A percentile compares a stretch with the other conserved stretches of the same genome.
phyloP scores from a whole-genome alignment of 2,113 vertebrate species.

The Brachyistius frenatus region DNA sequence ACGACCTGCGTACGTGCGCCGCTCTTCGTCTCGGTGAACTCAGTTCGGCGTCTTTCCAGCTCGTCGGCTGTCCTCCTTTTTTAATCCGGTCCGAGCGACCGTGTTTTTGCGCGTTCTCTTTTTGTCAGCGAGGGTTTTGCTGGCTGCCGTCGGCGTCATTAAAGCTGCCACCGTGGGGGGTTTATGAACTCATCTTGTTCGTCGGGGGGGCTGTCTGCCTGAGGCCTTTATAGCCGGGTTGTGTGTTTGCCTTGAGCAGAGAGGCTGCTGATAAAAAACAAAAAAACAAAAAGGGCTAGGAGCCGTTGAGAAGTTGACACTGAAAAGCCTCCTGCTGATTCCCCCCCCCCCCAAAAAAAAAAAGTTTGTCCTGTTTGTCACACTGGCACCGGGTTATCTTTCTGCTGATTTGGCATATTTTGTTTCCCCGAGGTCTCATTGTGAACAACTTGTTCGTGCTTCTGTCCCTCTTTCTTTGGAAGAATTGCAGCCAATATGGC shows the following conservation, averaged over 20 bases:
- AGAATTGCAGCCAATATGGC: neutral
- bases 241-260: conserved; percentile 54
- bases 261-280: conserved; percentile 37
- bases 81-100: conserved; percentile 38
- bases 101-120: conserved; percentile 33
- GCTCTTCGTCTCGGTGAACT: conserved; percentile 11
- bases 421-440: conserved; percentile 33
- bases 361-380: conserved; percentile 13
- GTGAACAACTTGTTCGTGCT: neutral
- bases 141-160: conserved; percentile 41
- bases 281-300: conserved; percentile 2
- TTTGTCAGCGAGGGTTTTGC: conserved; percentile 44
- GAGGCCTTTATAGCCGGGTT: conserved; percentile 33
- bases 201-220: conserved; percentile 19
- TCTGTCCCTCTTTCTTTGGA: neutral
- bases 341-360: too few species aligned
- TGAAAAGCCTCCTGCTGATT: conserved; percentile 38
- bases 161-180: conserved; percentile 51
- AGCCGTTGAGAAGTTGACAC: conserved; percentile 57
- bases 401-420: conserved; percentile 30
- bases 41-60: conserved; percentile 3
- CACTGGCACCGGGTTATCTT: conserved; percentile 20
- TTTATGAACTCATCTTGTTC: conserved; percentile 71
- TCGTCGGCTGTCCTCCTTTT: neutral
- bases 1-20: neutral